A percentile compares a stretch with the other conserved stretches of the same genome.
Conservation (phyloP, 2,113 vertebrate species). For the Tylochromis polylepis region DNA sequence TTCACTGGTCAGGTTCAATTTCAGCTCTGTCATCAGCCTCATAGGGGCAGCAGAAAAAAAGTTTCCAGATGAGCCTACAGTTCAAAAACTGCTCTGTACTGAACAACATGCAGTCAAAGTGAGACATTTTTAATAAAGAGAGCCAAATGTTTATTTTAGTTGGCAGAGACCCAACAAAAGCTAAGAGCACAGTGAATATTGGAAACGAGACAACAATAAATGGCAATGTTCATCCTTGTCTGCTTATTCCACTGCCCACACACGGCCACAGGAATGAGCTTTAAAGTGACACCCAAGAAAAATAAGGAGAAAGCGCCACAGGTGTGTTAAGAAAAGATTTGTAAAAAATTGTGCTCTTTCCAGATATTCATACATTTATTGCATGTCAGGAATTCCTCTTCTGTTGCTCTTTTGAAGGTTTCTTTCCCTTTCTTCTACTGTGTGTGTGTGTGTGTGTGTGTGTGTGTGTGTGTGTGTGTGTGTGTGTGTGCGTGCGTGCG, state of each 20-base stretch:
- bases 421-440: background rate
- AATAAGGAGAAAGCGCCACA: background rate
- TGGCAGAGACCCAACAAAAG: background rate
- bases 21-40: background rate
- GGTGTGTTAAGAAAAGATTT: background rate
- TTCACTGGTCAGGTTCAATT: background rate
- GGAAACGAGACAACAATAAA: background rate
- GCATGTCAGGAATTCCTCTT: background rate
- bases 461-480: background rate
- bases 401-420: background rate
- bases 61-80: fast-evolving
- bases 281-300: background rate
- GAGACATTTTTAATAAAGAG: background rate
- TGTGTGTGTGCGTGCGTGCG: background rate
- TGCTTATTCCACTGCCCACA: background rate
- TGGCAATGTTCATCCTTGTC: background rate
- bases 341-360: background rate
- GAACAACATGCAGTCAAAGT: background rate
- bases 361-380: background rate
- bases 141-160: background rate
- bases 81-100: background rate
- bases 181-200: background rate
- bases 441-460: background rate
- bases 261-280: background rate
- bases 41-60: background rate